Percentiles rank a stretch among this genome's conserved stretches.
Evolutionary conservation across 2,113 vertebrate genomes (phyloP).

Genomic region (Actinemys pallida): DNA sequence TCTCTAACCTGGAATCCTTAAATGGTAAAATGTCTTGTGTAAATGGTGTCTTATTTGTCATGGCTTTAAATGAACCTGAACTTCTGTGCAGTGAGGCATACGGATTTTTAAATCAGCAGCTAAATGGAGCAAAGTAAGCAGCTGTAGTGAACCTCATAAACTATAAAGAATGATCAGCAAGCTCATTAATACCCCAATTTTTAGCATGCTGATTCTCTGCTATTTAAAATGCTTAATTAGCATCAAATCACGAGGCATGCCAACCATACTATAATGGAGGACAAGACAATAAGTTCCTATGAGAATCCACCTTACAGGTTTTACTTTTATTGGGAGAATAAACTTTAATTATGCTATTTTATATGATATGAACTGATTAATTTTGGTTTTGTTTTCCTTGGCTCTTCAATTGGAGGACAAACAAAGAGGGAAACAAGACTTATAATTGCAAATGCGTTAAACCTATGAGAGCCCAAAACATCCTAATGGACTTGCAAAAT

Average conservation of each 20-base stretch:
- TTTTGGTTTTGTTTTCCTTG: background rate
- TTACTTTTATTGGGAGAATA: conserved; percentile 30
- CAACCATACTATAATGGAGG: background rate
- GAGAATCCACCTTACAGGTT: background rate
- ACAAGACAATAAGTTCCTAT: background rate
- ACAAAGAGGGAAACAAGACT: background rate
- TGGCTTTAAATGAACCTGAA: conserved; percentile 8
- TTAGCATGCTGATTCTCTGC: background rate
- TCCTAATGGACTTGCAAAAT: background rate
- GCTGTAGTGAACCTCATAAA: background rate
- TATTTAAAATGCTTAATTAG: conserved; percentile 29
- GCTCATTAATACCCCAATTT: conserved; percentile 45
- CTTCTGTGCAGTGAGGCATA: background rate
- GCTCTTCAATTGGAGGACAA: background rate
- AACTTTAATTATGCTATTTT: background rate
- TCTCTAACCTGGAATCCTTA: background rate
- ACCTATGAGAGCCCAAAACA: background rate
- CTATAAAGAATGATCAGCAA: background rate
- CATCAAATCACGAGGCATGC: background rate
- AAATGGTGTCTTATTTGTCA: background rate
- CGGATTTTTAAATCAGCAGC: conserved; percentile 27
- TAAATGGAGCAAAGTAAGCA: conserved; percentile 35
- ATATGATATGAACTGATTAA: conserved; percentile 8
- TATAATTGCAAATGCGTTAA: background rate
- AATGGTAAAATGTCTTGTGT: background rate